Conservation (phyloP, 2,888 invertebrate species). For the Sabatieria punctata region DNA sequence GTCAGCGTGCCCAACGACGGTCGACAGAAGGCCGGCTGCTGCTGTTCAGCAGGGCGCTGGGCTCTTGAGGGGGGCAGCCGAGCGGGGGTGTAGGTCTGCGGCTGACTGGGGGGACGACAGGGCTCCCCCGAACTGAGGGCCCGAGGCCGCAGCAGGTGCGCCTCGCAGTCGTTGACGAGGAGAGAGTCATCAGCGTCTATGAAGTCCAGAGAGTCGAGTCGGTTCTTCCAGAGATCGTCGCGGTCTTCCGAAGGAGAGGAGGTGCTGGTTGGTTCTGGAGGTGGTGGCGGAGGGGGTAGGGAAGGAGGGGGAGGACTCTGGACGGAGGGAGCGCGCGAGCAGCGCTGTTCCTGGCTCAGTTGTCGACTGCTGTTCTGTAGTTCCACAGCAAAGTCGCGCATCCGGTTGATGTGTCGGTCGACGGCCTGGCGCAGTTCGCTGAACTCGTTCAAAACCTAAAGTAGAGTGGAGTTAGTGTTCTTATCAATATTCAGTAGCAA, state of each 20-base stretch:
- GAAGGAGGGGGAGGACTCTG: constrained; percentile 4
- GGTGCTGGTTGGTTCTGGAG: constrained; percentile 9
- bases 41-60: too few relatives aligned
- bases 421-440: constrained; percentile 15
- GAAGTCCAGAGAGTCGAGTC: constrained; percentile 9
- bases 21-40: too few relatives aligned
- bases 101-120: too few relatives aligned
- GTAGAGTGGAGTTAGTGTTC: neutral
- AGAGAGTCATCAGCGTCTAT: constrained; percentile 41
- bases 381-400: constrained; percentile 17
- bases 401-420: constrained; percentile 16
- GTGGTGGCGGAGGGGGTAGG: constrained; percentile 6
- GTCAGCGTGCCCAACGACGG: neutral
- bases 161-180: constrained; percentile 29
- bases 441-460: constrained; percentile 13
- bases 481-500: too few relatives aligned
- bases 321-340: neutral
- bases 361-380: constrained; percentile 10
- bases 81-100: too few relatives aligned
- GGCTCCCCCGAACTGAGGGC: neutral
- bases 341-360: neutral
- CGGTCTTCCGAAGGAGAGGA: constrained; percentile 48
- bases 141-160: constrained; percentile 8
- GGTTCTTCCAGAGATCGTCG: constrained; percentile 39
- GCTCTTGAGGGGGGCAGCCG: too few relatives aligned